phyloP scores from a whole-genome alignment of 2,888 invertebrate genomes.

The Parascotia fuliginaria region DNA sequence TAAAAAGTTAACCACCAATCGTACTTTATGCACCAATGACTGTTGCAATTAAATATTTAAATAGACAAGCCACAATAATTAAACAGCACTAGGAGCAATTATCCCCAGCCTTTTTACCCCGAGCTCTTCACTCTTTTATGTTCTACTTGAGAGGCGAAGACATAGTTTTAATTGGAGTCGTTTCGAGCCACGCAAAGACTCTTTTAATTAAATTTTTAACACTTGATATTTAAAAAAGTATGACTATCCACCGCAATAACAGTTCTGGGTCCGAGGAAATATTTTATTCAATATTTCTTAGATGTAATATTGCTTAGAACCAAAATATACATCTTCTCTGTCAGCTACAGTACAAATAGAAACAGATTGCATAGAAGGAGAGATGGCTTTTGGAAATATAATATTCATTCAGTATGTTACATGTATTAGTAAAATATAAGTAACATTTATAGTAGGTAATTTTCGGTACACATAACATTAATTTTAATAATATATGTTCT shows the following conservation, averaged over 20 bases:
- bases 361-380: too few species aligned
- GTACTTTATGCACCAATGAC: conserved; percentile 4
- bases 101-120: conserved; percentile 65
- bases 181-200: conserved; percentile 72
- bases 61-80: conserved; percentile 67
- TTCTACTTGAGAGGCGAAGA: conserved; percentile 66
- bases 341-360: too few species aligned
- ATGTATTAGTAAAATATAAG: too few species aligned
- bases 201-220: conserved; percentile 79
- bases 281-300: conserved; percentile 22
- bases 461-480: too few species aligned
- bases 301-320: too few species aligned
- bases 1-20: conserved; percentile 1
- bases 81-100: conserved; percentile 66
- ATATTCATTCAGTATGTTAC: too few species aligned
- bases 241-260: conserved; percentile 56
- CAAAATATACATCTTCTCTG: too few species aligned
- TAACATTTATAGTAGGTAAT: too few species aligned
- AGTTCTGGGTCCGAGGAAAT: conserved; percentile 42
- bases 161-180: conserved; percentile 83
- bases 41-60: conserved; percentile 51
- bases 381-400: too few species aligned
- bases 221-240: conserved; percentile 68
- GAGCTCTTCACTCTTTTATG: conserved; percentile 71
- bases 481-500: too few species aligned